Evolutionary conservation across 2,888 invertebrate species (phyloP).

Genomic region (Arctia plantaginis): DNA sequence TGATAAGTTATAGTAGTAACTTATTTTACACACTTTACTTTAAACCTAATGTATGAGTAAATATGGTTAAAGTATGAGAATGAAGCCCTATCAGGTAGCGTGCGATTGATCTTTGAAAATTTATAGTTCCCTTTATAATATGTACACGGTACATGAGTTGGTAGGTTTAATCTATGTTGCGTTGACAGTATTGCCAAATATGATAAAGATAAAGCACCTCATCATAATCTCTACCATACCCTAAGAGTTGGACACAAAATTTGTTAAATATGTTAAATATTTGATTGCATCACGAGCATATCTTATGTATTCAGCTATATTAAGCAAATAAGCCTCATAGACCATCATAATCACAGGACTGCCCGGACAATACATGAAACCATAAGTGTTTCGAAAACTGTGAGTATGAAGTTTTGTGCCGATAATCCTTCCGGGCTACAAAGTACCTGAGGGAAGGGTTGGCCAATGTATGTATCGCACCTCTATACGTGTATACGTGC

Average conservation of each 20-base stretch:
- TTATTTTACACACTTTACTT: no score
- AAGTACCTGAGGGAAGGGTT: slow-evolving; percentile 18
- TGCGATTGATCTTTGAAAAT: not conserved
- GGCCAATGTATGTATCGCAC: slow-evolving; percentile 6
- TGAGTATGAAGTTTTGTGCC: not conserved
- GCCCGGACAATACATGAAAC: not conserved
- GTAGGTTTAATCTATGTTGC: not conserved
- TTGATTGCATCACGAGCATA: not conserved
- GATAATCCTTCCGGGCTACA: not conserved
- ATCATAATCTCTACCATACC: not conserved
- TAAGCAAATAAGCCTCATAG: no score
- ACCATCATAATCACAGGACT: not conserved
- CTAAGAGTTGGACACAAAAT: not conserved
- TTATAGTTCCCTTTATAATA: not conserved
- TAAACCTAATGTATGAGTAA: no score
- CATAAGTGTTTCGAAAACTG: not conserved
- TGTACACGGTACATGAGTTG: not conserved
- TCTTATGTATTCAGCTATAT: no score
- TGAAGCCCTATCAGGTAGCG: not conserved
- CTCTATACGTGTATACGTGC: not conserved
- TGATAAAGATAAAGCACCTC: no score
- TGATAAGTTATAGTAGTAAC: no score
- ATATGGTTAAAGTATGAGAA: no score
- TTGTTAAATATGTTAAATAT: not conserved
- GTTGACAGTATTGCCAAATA: no score